Evolutionary conservation across 2,113 vertebrate genomes (phyloP), one percentile per base, ranked within the genome.

Genomic region (Dipodomys stephensi): DNA sequence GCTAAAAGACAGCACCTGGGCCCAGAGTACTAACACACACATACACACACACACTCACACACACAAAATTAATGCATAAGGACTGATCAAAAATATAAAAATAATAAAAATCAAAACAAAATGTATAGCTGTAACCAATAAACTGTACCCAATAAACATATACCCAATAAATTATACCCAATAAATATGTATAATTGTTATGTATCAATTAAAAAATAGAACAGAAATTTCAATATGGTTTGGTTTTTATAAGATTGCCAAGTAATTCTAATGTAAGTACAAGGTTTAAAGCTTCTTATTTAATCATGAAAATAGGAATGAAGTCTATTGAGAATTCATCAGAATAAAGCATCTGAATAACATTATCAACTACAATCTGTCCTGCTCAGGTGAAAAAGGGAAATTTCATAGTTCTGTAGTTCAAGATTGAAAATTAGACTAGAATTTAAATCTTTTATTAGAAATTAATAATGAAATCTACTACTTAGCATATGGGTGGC

Each of bases 231-330:
- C 49, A 53, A 9, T 53, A 10, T 53, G 49, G 49, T 13, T 83
- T 91, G 72, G 22, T 92, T 93, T 89, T 91, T 46, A 69, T 22
- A 89, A 78, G 60, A 23, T 64, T 93, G 32, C 65, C 39, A 84
- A 90, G 44, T 53, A 74, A 89, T 87, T 83, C 19, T 78, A 88
- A 88, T n/a, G 9, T 25, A 5, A 4, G 44, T 32, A 1, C 25
- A 67, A 80, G 12, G 19, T 57, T 27, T 39, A 87, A 93, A 87
- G 77, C 22, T 39, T 68, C 23, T 49, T 4, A 44, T 32, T 91
- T 79, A 39, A 68, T 57, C 32, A 85, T 60, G 35, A 83, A 95
- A 87, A 87, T 13, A 80, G 10, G 60, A 95, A 83, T 11, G 67
- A 86, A 86, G 4, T 7, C 28, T 13, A 35, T 4, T 81, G 64